A percentile compares a stretch with the other conserved stretches of the same genome.
These are phyloP conservation scores for Acrocera orbiculus DNA, from an alignment of 2,888 invertebrate genomes.

Conservation along the genomic window DNA sequence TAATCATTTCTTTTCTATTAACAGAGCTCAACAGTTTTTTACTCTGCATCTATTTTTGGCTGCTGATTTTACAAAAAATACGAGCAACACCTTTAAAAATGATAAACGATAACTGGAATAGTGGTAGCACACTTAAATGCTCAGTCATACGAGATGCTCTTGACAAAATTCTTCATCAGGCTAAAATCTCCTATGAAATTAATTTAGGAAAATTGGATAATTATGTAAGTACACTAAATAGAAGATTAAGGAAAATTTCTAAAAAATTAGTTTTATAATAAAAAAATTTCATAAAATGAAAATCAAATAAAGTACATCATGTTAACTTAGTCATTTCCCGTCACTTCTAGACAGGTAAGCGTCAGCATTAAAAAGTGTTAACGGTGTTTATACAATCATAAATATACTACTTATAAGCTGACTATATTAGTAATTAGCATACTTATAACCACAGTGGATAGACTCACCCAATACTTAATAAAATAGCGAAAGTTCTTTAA, in stretches of 20 bases:
- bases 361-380: too few species aligned
- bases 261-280: too few species aligned
- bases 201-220: conserved; percentile 6
- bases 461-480: too few species aligned
- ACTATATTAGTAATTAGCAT: too few species aligned
- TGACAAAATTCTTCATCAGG: conserved; percentile 7
- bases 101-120: conserved; percentile 1
- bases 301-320: too few species aligned
- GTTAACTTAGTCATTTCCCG: too few species aligned
- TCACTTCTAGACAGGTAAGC: background rate
- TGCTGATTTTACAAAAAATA: conserved; percentile 10
- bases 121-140: conserved; percentile 1
- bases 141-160: conserved; percentile 3
- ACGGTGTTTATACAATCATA: too few species aligned
- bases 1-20: conserved; percentile 1
- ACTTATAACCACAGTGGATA: too few species aligned
- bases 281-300: too few species aligned
- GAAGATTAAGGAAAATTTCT: too few species aligned
- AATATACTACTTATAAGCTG: too few species aligned
- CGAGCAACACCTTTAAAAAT: conserved; percentile 4
- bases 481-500: too few species aligned
- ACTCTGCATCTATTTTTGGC: conserved; percentile 10
- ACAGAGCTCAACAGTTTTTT: conserved; percentile 11
- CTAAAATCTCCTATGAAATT: conserved; percentile 9
- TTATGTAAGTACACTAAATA: conserved; percentile 8